Conservation (phyloP, 2,888 invertebrate genomes). For the Polydrusus tereticollis region DNA sequence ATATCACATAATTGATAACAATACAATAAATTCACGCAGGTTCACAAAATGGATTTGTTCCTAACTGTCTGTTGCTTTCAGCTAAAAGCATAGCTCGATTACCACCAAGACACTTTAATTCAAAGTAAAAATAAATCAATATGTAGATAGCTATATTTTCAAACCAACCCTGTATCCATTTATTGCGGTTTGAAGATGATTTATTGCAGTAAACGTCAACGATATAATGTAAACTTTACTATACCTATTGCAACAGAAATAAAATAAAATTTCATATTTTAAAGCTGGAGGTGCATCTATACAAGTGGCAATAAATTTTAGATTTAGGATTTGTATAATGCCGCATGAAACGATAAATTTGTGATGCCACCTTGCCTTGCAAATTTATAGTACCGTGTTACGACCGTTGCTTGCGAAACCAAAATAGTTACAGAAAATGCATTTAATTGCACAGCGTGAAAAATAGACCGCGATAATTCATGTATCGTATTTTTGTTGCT, state of each 20-base stretch:
- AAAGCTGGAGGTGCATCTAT: background rate
- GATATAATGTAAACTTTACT: background rate
- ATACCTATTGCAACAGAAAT: conserved; percentile 3
- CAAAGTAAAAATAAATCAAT: too few relatives aligned
- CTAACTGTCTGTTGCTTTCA: too few relatives aligned
- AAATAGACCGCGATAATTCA: background rate
- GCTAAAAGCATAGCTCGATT: too few relatives aligned
- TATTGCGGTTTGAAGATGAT: too few relatives aligned
- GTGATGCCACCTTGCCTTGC: background rate
- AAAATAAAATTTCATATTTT: background rate
- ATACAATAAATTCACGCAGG: too few relatives aligned
- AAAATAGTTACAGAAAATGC: conserved; percentile 6
- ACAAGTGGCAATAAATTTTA: background rate
- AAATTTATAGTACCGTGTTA: background rate
- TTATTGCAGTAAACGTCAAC: too few relatives aligned
- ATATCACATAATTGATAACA: too few relatives aligned
- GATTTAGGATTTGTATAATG: background rate
- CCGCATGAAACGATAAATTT: background rate
- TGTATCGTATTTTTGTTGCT: background rate
- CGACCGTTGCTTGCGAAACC: background rate
- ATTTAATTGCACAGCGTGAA: background rate
- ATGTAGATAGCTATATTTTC: too few relatives aligned
- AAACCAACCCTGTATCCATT: too few relatives aligned
- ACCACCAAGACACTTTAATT: too few relatives aligned
- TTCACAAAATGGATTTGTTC: too few relatives aligned